Evolutionary conservation across 2,113 vertebrate species (phyloP).

Genomic region (Procavia capensis): DNA sequence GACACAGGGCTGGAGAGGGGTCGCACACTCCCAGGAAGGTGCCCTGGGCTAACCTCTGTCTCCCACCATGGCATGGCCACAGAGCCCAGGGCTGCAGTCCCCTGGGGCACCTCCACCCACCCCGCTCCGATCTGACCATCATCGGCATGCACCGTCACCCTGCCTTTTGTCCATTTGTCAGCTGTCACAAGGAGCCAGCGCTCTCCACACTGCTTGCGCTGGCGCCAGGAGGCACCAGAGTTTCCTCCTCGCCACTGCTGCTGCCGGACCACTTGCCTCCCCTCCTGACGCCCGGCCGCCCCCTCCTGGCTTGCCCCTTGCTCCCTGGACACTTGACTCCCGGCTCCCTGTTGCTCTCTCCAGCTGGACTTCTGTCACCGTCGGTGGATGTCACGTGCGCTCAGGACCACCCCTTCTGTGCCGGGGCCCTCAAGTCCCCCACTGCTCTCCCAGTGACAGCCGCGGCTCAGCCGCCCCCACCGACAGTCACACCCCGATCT

Average conservation of each 20-base stretch:
- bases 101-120: accelerated
- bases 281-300: no score
- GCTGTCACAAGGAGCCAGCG: not conserved
- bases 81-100: accelerated
- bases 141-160: not conserved
- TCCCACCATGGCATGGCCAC: accelerated
- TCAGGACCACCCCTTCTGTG: not conserved
- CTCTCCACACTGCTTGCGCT: not conserved
- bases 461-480: not conserved
- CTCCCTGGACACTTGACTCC: no score
- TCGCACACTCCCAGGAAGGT: accelerated
- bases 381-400: accelerated
- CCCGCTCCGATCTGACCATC: not conserved
- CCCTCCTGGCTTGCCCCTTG: no score
- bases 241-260: no score
- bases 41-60: not conserved
- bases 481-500: not conserved
- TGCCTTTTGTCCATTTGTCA: not conserved
- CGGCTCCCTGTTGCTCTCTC: no score
- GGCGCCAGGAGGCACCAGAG: accelerated
- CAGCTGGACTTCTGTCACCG: not conserved
- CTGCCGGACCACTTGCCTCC: no score
- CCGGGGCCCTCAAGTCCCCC: not conserved
- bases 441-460: accelerated
- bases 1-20: not conserved